phyloP scores from a whole-genome alignment of 2,888 invertebrate genomes.

The Dynastes hyllus region DNA sequence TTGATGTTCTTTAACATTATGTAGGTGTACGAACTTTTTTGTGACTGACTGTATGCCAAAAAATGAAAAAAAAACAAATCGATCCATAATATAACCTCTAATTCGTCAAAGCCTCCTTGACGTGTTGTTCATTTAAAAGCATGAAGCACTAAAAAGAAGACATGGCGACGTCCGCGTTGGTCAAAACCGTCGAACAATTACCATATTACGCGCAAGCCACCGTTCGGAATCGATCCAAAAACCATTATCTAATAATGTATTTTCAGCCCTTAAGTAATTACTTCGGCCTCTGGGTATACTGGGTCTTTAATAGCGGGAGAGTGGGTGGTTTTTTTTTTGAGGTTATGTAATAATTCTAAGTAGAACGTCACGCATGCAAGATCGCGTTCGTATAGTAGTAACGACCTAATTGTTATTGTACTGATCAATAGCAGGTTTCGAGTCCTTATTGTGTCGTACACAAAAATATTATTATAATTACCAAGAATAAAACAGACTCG shows the following conservation, averaged over 20 bases:
- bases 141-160: not conserved
- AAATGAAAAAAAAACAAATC: no score
- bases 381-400: not conserved
- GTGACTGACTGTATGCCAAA: no score
- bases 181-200: conserved; percentile 59
- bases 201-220: conserved; percentile 20
- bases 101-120: not conserved
- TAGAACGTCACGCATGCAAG: conserved; percentile 22
- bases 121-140: not conserved
- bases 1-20: no score
- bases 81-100: no score
- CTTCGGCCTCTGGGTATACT: not conserved
- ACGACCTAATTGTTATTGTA: no score
- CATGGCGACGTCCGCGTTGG: conserved; percentile 53
- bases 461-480: no score
- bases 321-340: not conserved
- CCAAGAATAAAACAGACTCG: no score
- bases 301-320: conserved; percentile 24
- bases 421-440: no score
- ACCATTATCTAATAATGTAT: conserved; percentile 24
- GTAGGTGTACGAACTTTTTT: no score
- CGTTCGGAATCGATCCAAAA: conserved; percentile 19
- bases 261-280: conserved; percentile 34
- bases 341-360: conserved; percentile 30
- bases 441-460: no score